Evolutionary conservation across 2,113 vertebrate genomes (phyloP), one percentile per base, ranked within the genome.

Genomic region (Talpa occidentalis): DNA sequence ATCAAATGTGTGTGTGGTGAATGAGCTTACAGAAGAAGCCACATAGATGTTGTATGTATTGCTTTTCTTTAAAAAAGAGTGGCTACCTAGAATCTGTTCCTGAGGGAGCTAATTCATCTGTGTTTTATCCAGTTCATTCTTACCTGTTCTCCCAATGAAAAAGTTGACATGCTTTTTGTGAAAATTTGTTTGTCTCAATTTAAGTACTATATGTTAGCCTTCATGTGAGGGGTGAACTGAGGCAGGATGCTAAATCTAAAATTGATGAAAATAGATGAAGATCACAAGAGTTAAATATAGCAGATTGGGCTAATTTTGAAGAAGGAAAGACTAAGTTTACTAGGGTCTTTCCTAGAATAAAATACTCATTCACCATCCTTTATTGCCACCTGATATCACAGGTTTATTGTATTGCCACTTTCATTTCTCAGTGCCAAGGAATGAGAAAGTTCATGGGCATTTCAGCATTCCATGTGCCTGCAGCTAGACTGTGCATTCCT

Each of bases 171-270:
- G 3, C 69, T 83, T 40, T 54, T 85, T 79, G 70, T 62, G 37
- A 73, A 78, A 90, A 77, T 35, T 56, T 10, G 32, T 2, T 42
- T 81, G 82, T 32, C 44, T 91, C 49, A 70, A 0, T 76, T 80
- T 67, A 42, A 54, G 54, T 74, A 40, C 42, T 44, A 42, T 86
- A 15, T 69, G 28, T 47, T 54, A 26, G 19, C 17, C 32, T 95
- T 30, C 60, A 0, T 28, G 17, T 56, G 28, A 17, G 11, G n/a
- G 54, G 35, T 73, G 0, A 37, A 64, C 32, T 90, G 72, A 86
- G 42, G 87, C 54, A 91, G 52, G 44, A 40, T 60, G 28, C 37
- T 92, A 69, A 62, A 86, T 74, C 82, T 40, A 59, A 95, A 94
- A 94, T 78, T 59, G 59, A 10, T 40, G 14, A 77, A 95, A 93